A percentile compares a stretch with the other conserved stretches of the same genome.
phyloP scores from a whole-genome alignment of 2,113 vertebrate species.

The Lampris megalopsis region DNA sequence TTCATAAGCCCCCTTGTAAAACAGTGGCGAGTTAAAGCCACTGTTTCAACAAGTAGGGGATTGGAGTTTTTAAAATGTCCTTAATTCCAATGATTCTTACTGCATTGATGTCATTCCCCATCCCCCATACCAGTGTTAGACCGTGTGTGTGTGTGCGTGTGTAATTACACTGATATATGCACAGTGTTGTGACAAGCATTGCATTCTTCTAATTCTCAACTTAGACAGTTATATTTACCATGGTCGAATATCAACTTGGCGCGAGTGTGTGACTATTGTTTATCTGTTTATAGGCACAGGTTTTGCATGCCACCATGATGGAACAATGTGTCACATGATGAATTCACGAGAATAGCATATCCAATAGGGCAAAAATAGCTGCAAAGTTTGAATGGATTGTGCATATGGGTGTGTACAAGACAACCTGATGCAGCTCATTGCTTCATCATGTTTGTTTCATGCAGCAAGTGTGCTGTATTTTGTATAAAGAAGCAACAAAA shows the following conservation, averaged over 20 bases:
- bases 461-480: conserved; percentile 9
- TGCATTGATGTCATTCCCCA: not conserved
- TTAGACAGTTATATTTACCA: conserved; percentile 37
- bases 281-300: conserved; percentile 57
- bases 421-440: conserved; percentile 33
- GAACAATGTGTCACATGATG: conserved; percentile 72
- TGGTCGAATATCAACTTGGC: conserved; percentile 37
- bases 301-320: conserved; percentile 59
- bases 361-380: conserved; percentile 62
- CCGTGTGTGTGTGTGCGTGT: conserved; percentile 12
- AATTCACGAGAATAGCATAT: conserved; percentile 58
- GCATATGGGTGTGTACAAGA: conserved; percentile 30
- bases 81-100: conserved; percentile 13
- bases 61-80: not conserved
- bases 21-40: not conserved
- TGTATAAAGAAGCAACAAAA: not conserved
- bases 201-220: conserved; percentile 32
- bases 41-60: not conserved
- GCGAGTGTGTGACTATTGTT: conserved; percentile 54
- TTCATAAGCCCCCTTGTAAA: not conserved
- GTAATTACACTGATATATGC: conserved; percentile 18
- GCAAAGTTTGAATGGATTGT: conserved; percentile 41
- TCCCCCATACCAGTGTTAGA: not conserved
- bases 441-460: conserved; percentile 19
- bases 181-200: conserved; percentile 10